Conservation (phyloP, 1,140 invertebrate species). For the Pseudomyrmex sp. region DNA sequence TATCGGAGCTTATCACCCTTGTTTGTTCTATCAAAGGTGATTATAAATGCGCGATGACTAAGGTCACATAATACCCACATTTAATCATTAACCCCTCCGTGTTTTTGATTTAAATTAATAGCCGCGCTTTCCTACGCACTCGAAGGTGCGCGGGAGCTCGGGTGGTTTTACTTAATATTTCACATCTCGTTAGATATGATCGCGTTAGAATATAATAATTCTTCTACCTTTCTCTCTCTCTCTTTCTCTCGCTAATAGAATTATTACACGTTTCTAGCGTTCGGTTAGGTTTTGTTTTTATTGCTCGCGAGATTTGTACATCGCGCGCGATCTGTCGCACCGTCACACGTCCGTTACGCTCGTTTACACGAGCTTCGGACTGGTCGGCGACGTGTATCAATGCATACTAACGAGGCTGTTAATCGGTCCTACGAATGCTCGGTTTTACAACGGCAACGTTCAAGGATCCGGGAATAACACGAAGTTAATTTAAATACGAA, state of each 20-base stretch:
- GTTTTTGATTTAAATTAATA: conserved; percentile 26
- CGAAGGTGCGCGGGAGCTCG: neutral
- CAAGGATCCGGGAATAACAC: conserved; percentile 69
- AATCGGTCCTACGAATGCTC: conserved; percentile 48
- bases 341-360: conserved; percentile 20
- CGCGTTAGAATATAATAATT: too few relatives aligned
- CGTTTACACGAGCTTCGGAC: neutral
- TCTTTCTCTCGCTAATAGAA: neutral
- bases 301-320: neutral
- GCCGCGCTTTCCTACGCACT: neutral
- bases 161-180: neutral
- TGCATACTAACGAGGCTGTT: conserved; percentile 49
- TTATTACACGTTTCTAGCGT: neutral
- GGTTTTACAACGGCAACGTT: conserved; percentile 54
- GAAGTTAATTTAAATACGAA: conserved; percentile 74
- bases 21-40: conserved; percentile 51
- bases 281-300: neutral
- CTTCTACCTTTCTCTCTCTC: too few relatives aligned
- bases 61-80: conserved; percentile 51
- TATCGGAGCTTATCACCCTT: conserved; percentile 61
- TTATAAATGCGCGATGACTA: conserved; percentile 64
- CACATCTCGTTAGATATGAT: too few relatives aligned
- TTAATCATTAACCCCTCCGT: conserved; percentile 50
- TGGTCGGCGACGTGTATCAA: conserved; percentile 14
- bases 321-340: neutral